Evolutionary conservation across 2,888 invertebrate species (phyloP).

Genomic region (Ochropleura plecta): DNA sequence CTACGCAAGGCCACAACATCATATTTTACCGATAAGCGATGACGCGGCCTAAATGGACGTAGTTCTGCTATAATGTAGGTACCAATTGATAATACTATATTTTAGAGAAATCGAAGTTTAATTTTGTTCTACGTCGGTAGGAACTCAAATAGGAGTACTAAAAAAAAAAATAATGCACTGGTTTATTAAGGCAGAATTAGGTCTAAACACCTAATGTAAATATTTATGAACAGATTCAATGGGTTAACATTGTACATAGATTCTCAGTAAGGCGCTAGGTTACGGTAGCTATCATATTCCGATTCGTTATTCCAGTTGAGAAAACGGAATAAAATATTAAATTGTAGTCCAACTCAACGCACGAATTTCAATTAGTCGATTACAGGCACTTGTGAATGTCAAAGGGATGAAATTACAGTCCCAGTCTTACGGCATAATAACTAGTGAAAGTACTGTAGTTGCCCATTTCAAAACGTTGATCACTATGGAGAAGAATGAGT

Average conservation of each 20-base stretch:
- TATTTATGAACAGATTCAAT: background rate
- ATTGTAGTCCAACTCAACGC: too few relatives aligned
- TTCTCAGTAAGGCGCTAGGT: slow-evolving; percentile 17
- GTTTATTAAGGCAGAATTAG: background rate
- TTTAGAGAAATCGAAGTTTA: background rate
- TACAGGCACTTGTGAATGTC: too few relatives aligned
- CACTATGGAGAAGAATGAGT: too few relatives aligned
- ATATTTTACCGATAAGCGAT: background rate
- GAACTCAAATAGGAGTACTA: background rate
- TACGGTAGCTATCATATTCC: background rate
- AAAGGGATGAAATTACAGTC: too few relatives aligned
- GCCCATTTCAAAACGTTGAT: too few relatives aligned
- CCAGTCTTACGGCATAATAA: too few relatives aligned
- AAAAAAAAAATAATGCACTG: background rate
- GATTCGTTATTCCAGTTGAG: background rate
- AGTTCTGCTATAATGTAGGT: background rate
- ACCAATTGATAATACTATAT: background rate
- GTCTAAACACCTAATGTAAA: slow-evolving; percentile 4
- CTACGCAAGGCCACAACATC: background rate
- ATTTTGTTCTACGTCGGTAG: background rate
- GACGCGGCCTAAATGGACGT: background rate
- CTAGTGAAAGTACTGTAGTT: too few relatives aligned
- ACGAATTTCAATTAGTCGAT: too few relatives aligned
- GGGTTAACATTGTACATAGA: slow-evolving; percentile 14
- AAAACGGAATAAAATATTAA: background rate